These are phyloP conservation scores for Gila robusta DNA, from an alignment of 2,797 vertebrate species.

Conservation along the genomic window DNA sequence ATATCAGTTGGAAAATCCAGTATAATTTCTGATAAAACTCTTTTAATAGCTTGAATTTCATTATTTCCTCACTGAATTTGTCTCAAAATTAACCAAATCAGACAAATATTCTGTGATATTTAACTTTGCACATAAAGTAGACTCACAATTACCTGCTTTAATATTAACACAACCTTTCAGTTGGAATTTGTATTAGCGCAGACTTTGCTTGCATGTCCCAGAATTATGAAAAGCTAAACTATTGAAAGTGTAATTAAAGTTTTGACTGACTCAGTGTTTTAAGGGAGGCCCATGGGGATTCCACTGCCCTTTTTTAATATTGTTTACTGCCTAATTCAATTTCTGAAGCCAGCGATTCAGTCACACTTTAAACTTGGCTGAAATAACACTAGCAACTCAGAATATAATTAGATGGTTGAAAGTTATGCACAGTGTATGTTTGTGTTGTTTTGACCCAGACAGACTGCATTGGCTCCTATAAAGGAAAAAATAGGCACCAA, in stretches of 20 bases:
- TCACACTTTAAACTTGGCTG: background rate
- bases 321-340: conserved; percentile 51
- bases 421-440: conserved; percentile 16
- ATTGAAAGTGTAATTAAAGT: conserved; percentile 51
- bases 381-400: background rate
- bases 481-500: no score
- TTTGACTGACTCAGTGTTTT: conserved; percentile 49
- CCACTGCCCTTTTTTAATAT: conserved; percentile 58
- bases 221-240: conserved; percentile 48
- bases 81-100: background rate
- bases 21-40: background rate
- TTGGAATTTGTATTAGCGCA: conserved; percentile 56
- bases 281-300: conserved; percentile 44
- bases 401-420: background rate
- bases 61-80: background rate
- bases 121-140: conserved; percentile 8
- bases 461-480: no score
- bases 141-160: conserved; percentile 35
- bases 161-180: conserved; percentile 46
- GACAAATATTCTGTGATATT: conserved; percentile 26
- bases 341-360: conserved; percentile 24
- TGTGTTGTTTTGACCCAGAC: background rate
- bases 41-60: background rate
- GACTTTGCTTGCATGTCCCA: conserved; percentile 45
- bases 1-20: background rate